Evolutionary conservation across 2,888 invertebrate genomes (phyloP).

Genomic region (Galerucella pusilla): DNA sequence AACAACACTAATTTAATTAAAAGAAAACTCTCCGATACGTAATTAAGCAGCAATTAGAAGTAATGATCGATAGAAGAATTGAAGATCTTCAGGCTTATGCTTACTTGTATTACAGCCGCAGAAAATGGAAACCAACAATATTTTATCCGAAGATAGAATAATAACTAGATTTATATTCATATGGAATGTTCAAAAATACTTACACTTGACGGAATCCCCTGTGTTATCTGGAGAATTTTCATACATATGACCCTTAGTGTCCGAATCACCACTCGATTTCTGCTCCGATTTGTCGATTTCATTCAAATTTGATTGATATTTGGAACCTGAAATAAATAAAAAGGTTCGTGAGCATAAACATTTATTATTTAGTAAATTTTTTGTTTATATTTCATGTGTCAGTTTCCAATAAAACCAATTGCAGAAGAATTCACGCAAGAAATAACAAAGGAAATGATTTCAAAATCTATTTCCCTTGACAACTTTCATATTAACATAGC

Average conservation of each 20-base stretch:
- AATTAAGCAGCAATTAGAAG: too few species aligned
- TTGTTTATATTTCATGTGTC: background rate
- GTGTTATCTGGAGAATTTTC: constrained; percentile 45
- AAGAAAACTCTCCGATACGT: too few species aligned
- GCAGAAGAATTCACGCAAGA: too few species aligned
- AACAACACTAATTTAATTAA: too few species aligned
- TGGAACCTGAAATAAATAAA: constrained; percentile 71
- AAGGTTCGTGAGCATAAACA: background rate
- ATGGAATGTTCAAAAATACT: constrained; percentile 33
- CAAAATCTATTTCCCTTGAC: too few species aligned
- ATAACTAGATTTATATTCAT: constrained; percentile 33
- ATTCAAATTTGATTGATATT: constrained; percentile 79
- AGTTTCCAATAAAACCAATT: too few species aligned
- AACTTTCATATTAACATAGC: too few species aligned
- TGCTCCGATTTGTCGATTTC: constrained; percentile 85
- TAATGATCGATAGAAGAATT: too few species aligned
- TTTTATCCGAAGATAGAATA: background rate
- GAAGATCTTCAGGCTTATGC: too few species aligned
- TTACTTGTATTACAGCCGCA: too few species aligned
- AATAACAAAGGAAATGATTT: too few species aligned
- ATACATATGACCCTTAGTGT: constrained; percentile 66
- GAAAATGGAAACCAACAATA: background rate
- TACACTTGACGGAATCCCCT: constrained; percentile 37
- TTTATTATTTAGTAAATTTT: background rate
- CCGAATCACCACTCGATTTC: constrained; percentile 69